Conservation (phyloP, 2,888 invertebrate genomes). For the Hoplodrina blanda region DNA sequence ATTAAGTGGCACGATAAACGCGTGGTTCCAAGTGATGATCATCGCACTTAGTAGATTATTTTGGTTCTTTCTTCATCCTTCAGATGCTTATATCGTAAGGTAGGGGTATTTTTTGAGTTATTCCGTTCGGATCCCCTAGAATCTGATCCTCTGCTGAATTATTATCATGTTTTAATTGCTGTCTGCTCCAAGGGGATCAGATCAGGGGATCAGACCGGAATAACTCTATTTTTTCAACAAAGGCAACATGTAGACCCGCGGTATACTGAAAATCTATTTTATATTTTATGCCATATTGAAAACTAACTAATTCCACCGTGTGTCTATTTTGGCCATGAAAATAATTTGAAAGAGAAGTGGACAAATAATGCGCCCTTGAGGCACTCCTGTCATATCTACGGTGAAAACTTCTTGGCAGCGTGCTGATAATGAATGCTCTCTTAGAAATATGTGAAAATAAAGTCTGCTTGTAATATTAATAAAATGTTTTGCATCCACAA, state of each 20-base stretch:
- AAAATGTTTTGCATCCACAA: neutral
- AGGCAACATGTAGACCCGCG: no score
- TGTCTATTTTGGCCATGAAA: neutral
- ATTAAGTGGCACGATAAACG: no score
- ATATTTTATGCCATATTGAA: neutral
- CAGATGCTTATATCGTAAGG: neutral
- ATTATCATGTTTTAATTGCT: no score
- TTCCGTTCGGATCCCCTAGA: no score
- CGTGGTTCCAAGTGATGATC: no score
- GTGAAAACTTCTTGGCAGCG: neutral
- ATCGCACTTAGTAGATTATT: neutral
- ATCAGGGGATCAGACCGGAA: no score
- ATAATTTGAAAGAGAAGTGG: neutral
- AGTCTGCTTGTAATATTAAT: neutral
- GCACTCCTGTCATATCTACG: neutral
- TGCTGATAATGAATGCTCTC: no score
- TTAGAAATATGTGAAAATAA: no score
- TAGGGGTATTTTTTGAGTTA: neutral
- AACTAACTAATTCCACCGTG: neutral
- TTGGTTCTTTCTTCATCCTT: neutral
- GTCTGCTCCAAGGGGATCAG: no score
- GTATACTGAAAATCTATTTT: neutral
- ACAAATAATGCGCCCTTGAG: slow-evolving; percentile 17
- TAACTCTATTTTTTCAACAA: no score
- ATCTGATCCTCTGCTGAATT: no score